Conservation (phyloP, 2,888 invertebrate species). For the Eubasilissa splendida region DNA sequence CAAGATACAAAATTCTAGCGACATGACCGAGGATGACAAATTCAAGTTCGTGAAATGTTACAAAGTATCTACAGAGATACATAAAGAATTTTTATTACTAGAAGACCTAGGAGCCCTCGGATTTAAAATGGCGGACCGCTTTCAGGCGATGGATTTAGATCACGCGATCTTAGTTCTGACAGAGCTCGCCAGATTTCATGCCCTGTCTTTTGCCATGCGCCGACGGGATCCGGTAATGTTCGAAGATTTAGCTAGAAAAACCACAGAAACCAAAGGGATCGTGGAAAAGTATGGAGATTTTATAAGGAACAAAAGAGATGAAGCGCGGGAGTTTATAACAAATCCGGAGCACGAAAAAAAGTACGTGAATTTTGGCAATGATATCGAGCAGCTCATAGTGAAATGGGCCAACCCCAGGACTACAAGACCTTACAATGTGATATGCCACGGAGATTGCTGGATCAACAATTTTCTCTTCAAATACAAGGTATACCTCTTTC, state of each 20-base stretch:
- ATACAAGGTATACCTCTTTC: constrained; percentile 41
- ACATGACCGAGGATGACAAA: constrained; percentile 49
- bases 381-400: neutral
- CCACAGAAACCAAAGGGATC: neutral
- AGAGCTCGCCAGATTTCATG: constrained; percentile 41
- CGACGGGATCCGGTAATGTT: constrained; percentile 27
- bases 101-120: constrained; percentile 46
- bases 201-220: constrained; percentile 46
- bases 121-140: constrained; percentile 46
- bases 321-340: neutral
- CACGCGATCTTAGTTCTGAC: constrained; percentile 42
- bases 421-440: constrained; percentile 25
- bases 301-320: neutral
- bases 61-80: constrained; percentile 6
- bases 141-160: constrained; percentile 42
- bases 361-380: neutral
- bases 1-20: constrained; percentile 52
- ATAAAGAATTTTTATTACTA: constrained; percentile 39
- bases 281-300: neutral
- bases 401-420: neutral
- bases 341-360: neutral
- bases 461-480: constrained; percentile 54
- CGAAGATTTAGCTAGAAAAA: neutral
- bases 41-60: constrained; percentile 41
- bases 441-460: constrained; percentile 56